Percentiles rank a stretch among this genome's conserved stretches.
Conservation (phyloP, 2,113 vertebrate genomes). For the Garra rufa region DNA sequence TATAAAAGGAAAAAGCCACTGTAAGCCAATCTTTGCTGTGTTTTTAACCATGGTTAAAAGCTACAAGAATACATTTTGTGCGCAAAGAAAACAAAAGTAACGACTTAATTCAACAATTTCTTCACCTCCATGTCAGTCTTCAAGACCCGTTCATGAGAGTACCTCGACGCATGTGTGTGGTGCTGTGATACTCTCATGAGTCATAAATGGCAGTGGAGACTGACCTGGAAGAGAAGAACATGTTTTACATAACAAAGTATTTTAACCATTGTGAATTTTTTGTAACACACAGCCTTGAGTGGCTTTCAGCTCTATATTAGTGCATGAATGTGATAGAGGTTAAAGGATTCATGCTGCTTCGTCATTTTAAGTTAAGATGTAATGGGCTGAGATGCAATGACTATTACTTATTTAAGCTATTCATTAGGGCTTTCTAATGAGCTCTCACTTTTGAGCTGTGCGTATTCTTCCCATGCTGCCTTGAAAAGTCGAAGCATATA, state of each 20-base stretch:
- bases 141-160: too few species aligned
- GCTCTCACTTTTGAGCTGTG: not conserved
- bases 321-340: not conserved
- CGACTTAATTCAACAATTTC: too few species aligned
- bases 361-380: conserved; percentile 2
- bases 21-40: not conserved
- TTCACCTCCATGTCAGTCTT: too few species aligned
- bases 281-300: not conserved
- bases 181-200: too few species aligned
- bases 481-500: not conserved
- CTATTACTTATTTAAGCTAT: not conserved
- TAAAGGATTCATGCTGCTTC: not conserved
- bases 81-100: too few species aligned
- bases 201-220: too few species aligned
- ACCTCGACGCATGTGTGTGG: too few species aligned
- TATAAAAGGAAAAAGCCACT: not conserved
- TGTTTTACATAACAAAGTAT: not conserved
- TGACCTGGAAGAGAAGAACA: too few species aligned
- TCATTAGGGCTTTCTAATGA: not conserved
- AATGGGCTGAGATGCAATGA: not conserved
- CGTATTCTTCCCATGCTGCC: not conserved
- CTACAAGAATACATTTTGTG: too few species aligned
- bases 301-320: not conserved
- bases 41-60: not conserved
- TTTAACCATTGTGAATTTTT: not conserved